These are phyloP conservation scores for Idaea aversata DNA, from an alignment of 2,888 invertebrate genomes.

Conservation along the genomic window DNA sequence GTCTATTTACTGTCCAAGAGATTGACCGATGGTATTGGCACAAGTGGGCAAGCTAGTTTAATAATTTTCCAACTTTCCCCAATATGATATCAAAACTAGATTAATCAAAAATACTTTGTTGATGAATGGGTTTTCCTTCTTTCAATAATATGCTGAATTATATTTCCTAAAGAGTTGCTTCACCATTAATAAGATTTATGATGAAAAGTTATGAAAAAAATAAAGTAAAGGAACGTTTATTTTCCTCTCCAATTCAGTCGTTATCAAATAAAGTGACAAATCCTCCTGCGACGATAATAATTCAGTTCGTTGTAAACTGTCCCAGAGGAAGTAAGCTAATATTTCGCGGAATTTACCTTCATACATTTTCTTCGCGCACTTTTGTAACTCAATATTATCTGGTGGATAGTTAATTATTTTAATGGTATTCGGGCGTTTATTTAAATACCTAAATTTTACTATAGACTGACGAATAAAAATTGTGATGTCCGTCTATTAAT, in stretches of 20 bases:
- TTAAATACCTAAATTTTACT: no score
- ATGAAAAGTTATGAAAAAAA: no score
- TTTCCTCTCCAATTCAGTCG: neutral
- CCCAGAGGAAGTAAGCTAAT: neutral
- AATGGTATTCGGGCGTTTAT: neutral
- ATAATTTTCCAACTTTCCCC: neutral
- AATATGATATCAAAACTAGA: neutral
- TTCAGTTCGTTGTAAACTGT: no score
- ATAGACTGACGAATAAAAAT: no score
- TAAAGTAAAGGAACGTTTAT: neutral
- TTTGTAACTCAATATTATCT: neutral
- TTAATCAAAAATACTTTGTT: constrained; percentile 1
- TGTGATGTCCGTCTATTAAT: no score
- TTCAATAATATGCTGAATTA: neutral
- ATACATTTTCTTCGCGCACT: neutral
- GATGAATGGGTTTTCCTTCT: neutral
- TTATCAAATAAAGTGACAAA: no score
- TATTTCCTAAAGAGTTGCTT: neutral
- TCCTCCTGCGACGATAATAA: no score
- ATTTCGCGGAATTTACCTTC: neutral
- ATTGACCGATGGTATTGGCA: neutral
- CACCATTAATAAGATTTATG: no score
- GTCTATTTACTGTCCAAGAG: neutral
- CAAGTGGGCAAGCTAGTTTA: neutral
- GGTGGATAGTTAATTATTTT: neutral